Evolutionary conservation across 37 sponge, comb jelly and placozoan species (phyloP).

Genomic region (Axinella damicornis): DNA sequence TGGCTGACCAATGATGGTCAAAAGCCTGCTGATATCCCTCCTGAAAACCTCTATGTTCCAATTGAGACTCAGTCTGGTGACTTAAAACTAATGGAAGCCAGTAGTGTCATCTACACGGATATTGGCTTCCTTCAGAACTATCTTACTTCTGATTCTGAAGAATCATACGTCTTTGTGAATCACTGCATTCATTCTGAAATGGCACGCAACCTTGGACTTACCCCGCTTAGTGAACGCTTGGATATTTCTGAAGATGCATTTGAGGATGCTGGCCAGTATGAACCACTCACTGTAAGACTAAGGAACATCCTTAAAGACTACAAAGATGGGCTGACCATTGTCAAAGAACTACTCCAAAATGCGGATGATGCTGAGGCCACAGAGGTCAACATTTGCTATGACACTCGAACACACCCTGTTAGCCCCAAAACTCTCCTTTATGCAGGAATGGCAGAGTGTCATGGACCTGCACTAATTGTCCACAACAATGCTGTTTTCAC

Average conservation of each 20-base stretch:
- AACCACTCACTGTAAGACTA: conserved; percentile 47
- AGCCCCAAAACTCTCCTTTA: conserved; percentile 8
- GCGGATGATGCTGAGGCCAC: conserved; percentile 81
- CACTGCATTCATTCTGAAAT: neutral
- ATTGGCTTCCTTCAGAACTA: conserved; percentile 16
- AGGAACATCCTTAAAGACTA: conserved; percentile 66
- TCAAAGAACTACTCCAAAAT: conserved; percentile 75
- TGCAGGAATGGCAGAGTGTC: conserved; percentile 45
- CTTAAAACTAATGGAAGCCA: conserved; percentile 1
- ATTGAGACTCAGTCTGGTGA: conserved; percentile 5
- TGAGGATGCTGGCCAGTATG: conserved; percentile 53
- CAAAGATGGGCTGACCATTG: conserved; percentile 53
- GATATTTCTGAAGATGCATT: conserved; percentile 15
- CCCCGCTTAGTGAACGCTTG: conserved; percentile 5
- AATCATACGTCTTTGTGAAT: neutral
- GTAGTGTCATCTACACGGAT: conserved; percentile 25
- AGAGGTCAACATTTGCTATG: conserved; percentile 51
- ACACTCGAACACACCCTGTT: conserved; percentile 24
- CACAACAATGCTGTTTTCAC: conserved; percentile 57
- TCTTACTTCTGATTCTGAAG: neutral
- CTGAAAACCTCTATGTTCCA: conserved; percentile 26
- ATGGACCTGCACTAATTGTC: conserved; percentile 60
- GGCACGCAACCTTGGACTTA: conserved; percentile 2
- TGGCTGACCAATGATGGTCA: conserved; percentile 57
- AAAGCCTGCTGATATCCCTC: neutral